These are phyloP conservation scores for Callorhinus ursinus DNA, from an alignment of 2,113 vertebrate species.

Conservation along the genomic window DNA sequence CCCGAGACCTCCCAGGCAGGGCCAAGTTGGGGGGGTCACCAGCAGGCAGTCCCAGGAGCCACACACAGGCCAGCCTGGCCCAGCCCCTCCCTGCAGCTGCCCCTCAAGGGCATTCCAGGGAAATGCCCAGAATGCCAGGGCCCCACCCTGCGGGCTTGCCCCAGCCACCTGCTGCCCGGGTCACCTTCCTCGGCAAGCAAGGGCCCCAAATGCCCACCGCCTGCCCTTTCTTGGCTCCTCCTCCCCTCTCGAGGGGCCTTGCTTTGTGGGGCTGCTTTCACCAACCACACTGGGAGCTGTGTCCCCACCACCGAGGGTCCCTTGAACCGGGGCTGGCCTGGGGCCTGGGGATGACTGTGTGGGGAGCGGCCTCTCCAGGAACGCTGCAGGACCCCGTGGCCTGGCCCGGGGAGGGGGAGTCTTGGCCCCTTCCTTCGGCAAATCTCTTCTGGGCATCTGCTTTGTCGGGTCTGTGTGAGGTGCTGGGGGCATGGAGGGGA, in stretches of 20 bases:
- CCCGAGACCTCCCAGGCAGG: background rate
- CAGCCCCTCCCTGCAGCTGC: background rate
- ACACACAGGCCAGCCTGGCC: fast-evolving
- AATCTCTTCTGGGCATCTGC: background rate
- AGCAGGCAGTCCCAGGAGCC: background rate
- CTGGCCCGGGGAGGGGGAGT: fast-evolving
- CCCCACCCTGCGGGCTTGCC: background rate
- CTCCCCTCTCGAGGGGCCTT: background rate
- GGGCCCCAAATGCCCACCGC: fast-evolving
- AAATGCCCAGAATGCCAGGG: fast-evolving
- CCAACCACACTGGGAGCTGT: too few species aligned
- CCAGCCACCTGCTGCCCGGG: background rate
- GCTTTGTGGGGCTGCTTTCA: background rate
- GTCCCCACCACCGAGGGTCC: background rate
- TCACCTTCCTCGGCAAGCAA: fast-evolving
- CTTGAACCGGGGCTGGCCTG: fast-evolving
- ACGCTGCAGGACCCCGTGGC: fast-evolving
- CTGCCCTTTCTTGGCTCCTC: fast-evolving
- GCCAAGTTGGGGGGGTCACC: too few species aligned
- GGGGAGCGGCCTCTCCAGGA: background rate
- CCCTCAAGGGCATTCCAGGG: background rate
- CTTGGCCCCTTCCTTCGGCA: background rate
- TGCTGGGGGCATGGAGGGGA: fast-evolving
- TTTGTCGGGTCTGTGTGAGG: fast-evolving
- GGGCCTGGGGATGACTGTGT: fast-evolving